Conservation (phyloP, 2,113 vertebrate genomes). For the Trematomus loennbergii region DNA sequence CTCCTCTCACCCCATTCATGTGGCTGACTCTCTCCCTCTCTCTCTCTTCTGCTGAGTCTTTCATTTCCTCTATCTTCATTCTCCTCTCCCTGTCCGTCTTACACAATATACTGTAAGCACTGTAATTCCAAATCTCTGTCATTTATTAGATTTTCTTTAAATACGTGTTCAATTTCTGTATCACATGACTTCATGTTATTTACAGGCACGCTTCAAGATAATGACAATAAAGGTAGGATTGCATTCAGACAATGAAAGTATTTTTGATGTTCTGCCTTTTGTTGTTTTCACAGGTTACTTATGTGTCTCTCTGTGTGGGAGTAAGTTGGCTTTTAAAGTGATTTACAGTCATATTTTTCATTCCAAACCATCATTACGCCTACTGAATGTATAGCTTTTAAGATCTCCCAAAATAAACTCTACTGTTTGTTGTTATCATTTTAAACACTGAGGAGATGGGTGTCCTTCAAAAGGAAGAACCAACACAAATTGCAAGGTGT, state of each 20-base stretch:
- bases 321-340: not conserved
- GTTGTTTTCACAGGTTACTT: not conserved
- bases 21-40: slow-evolving; percentile 60
- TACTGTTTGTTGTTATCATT: not conserved
- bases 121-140: slow-evolving; percentile 12
- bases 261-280: slow-evolving; percentile 2
- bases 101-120: not conserved
- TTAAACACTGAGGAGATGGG: not conserved
- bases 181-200: not conserved
- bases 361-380: not conserved
- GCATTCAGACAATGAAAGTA: not conserved
- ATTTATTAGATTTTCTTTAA: not conserved
- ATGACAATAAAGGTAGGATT: not conserved
- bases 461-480: not conserved
- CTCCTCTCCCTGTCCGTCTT: slow-evolving; percentile 20
- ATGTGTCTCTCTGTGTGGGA: not conserved
- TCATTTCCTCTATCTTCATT: slow-evolving; percentile 45
- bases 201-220: not conserved
- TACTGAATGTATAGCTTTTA: not conserved
- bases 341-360: not conserved
- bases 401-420: not conserved
- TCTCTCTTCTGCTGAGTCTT: slow-evolving; percentile 45
- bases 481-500: slow-evolving; percentile 13
- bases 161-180: not conserved
- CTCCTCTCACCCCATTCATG: slow-evolving; percentile 77